Evolutionary conservation across 1,140 invertebrate genomes (phyloP), one percentile per base, ranked within the genome.

Genomic region (Phymastichus coffea): DNA sequence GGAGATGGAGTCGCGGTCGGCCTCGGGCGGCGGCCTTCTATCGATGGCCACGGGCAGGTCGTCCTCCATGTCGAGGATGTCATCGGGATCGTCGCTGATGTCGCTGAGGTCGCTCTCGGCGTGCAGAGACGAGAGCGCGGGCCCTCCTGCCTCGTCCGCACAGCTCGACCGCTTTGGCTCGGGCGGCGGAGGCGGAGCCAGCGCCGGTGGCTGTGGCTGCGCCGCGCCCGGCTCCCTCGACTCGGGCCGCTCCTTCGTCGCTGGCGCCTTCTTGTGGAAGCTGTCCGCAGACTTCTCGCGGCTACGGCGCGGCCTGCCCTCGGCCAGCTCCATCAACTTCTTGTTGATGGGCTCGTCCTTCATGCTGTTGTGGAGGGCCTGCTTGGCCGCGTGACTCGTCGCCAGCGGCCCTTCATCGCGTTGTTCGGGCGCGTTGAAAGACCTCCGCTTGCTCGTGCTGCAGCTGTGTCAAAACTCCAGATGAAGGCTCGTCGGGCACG

Each of bases 81-180:
- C 91, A 76, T 93, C 91, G 46, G 90, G 88, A 77, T 92, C 91
- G 70, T 92, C 91, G 70, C 90, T 92, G 30, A 93, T 92, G 75
- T 93, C 91, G 76, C 91, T 93, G 3, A 93, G 81, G 67, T 91
- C 89, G 66, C 91, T 89, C 56, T 84, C 84, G 7, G 86, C 78
- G 38, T 80, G 83, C 55, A 85, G 81, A 0, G 82, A 81, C 51
- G 83, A 82, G 25, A 81, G 63, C 48, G 85, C 82, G 55, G 82
- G 81, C 56, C 82, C 81, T 26, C 79, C 63, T 43, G 85, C 82
- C 56, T 79, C 78, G 4, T 81, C 78, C 0, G 77, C 19, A 47
- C 78, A 80, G n/a, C n/a, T n/a, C 1, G 70, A 41, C 55, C 80
- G 76, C 53, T 85, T 84, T 0, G 76, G 64, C 65, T 88, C 86